phyloP scores from a whole-genome alignment of 2,113 vertebrate species.

The Puffinus mauretanicus region DNA sequence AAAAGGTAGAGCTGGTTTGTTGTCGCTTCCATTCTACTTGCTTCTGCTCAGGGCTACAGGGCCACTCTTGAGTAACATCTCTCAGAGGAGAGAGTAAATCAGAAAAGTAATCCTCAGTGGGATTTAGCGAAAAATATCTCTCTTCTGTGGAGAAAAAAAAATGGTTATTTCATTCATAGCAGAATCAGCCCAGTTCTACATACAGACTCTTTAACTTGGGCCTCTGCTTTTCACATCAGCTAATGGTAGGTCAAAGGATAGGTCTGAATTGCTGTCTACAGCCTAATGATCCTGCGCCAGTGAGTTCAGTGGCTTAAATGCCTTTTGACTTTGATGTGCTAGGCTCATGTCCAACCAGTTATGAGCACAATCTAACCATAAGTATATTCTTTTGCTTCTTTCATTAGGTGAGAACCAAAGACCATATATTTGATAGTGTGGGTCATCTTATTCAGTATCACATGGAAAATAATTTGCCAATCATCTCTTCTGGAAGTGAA shows the following conservation, averaged over 20 bases:
- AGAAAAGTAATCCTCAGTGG: neutral
- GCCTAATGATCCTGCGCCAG: neutral
- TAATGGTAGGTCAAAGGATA: neutral
- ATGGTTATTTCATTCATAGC: neutral
- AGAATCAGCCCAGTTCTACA: neutral
- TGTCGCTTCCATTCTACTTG: neutral
- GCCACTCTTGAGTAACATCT: neutral
- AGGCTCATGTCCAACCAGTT: neutral
- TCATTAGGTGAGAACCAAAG: slow-evolving; percentile 89
- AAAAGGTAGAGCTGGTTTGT: neutral
- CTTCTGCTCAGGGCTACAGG: neutral
- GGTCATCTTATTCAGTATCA: slow-evolving; percentile 91
- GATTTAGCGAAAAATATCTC: neutral
- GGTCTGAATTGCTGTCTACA: neutral
- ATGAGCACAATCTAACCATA: neutral
- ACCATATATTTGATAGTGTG: slow-evolving; percentile 85
- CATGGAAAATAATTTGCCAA: slow-evolving; percentile 89
- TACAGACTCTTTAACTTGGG: neutral
- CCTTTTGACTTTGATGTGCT: neutral
- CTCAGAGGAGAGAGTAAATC: neutral
- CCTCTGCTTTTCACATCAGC: neutral
- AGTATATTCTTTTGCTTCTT: slow-evolving; percentile 22
- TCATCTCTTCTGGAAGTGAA: slow-evolving; percentile 88
- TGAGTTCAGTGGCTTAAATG: neutral
- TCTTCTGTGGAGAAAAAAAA: neutral